phyloP scores from a whole-genome alignment of 2,113 vertebrate genomes.

The Scomber colias region DNA sequence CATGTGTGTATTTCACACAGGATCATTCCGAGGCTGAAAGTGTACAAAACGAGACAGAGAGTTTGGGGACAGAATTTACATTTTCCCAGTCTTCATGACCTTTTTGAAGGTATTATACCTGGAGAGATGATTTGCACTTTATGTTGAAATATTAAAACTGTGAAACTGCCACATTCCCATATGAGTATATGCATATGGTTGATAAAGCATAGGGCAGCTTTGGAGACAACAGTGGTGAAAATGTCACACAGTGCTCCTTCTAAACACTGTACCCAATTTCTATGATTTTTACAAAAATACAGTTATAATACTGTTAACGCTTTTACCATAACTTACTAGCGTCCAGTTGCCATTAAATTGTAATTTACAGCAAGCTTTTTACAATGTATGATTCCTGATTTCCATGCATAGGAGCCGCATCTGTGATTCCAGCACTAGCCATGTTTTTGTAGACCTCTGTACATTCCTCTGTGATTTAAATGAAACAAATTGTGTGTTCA shows the following conservation, averaged over 20 bases:
- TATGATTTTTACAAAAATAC: too few relatives aligned
- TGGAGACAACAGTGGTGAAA: background rate
- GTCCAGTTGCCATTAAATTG: too few relatives aligned
- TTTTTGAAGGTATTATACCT: slow-evolving; percentile 40
- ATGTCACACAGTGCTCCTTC: background rate
- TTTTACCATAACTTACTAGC: too few relatives aligned
- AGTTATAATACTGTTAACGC: too few relatives aligned
- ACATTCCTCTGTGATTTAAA: too few relatives aligned
- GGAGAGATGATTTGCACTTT: slow-evolving; percentile 40
- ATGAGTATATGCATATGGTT: slow-evolving; percentile 12
- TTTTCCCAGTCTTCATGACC: slow-evolving; percentile 23
- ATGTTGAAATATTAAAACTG: slow-evolving; percentile 41
- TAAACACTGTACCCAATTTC: background rate
- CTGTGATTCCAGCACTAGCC: too few relatives aligned
- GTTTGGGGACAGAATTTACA: slow-evolving; percentile 1
- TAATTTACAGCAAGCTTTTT: too few relatives aligned
- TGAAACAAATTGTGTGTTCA: too few relatives aligned
- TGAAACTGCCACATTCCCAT: slow-evolving; percentile 13
- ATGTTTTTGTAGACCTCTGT: too few relatives aligned
- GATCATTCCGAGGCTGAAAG: background rate
- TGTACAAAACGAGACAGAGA: background rate
- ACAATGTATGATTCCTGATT: background rate
- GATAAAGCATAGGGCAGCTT: slow-evolving; percentile 34
- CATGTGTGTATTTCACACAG: too few relatives aligned
- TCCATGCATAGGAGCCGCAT: too few relatives aligned